Evolutionary conservation across 2,797 vertebrate genomes (phyloP).

Genomic region (Rhinella marina): DNA sequence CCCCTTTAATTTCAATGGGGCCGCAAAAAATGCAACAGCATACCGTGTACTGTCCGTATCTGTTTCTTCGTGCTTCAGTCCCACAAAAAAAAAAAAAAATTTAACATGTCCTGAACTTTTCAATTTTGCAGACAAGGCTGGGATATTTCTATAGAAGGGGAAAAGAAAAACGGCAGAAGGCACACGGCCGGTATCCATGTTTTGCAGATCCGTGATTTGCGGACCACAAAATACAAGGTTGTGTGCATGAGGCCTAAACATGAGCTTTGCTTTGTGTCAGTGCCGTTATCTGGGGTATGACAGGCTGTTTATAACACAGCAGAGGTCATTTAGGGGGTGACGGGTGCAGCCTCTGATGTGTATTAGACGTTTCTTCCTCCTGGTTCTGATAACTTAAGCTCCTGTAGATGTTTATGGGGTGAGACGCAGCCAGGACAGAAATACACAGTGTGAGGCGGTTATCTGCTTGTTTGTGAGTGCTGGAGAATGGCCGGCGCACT

Average conservation of each 20-base stretch:
- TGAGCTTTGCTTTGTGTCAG: not conserved
- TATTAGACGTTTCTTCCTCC: not conserved
- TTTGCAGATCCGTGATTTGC: no score
- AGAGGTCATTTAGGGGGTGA: not conserved
- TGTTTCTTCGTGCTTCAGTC: no score
- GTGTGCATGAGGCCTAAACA: not conserved
- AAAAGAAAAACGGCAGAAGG: no score
- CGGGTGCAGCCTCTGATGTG: not conserved
- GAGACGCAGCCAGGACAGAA: slow-evolving; percentile 17
- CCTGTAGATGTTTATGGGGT: not conserved
- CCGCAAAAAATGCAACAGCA: no score
- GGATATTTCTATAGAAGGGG: no score
- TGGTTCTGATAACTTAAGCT: not conserved
- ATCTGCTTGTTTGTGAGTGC: not conserved
- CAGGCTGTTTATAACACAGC: slow-evolving; percentile 24
- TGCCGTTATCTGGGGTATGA: slow-evolving; percentile 12
- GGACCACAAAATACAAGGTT: no score
- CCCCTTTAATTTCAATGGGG: no score
- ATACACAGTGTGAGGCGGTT: slow-evolving; percentile 18
- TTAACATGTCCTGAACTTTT: no score
- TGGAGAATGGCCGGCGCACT: not conserved
- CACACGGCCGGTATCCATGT: no score
- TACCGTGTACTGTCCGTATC: no score
- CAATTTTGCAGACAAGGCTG: no score
- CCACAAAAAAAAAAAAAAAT: no score